Conservation (phyloP, 2,113 vertebrate genomes). For the Neomonachus schauinslandi region DNA sequence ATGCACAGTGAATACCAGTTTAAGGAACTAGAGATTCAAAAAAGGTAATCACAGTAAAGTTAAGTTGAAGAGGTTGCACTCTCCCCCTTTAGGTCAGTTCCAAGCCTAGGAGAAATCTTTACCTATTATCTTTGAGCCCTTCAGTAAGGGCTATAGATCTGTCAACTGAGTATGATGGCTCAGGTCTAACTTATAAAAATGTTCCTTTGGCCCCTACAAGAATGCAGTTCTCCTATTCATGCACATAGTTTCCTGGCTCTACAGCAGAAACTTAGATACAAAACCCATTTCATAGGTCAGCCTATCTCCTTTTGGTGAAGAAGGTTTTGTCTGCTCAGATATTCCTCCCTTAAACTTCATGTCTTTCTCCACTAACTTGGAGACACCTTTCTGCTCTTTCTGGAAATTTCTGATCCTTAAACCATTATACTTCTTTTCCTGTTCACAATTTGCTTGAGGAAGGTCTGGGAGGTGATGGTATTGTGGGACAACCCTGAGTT, state of each 20-base stretch:
- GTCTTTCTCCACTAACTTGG: slow-evolving; percentile 9
- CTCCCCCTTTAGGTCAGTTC: not conserved
- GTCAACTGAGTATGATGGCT: not conserved
- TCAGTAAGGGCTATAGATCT: not conserved
- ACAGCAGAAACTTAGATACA: not conserved
- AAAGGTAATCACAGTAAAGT: not conserved
- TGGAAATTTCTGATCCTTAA: not conserved
- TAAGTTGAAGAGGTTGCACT: not conserved
- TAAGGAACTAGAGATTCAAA: not conserved
- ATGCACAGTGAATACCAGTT: not conserved
- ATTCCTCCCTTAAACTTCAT: not conserved
- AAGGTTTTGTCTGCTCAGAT: not conserved
- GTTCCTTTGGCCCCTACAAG: not conserved
- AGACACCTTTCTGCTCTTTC: not conserved
- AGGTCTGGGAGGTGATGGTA: not conserved
- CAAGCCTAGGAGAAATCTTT: not conserved
- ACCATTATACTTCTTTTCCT: not conserved
- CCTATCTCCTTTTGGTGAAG: not conserved
- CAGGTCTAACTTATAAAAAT: not conserved
- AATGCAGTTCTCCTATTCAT: not conserved
- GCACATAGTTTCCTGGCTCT: not conserved
- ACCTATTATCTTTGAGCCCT: not conserved
- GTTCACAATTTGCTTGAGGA: not conserved
- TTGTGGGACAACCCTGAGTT: not conserved
- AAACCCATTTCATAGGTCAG: not conserved